These are phyloP conservation scores for Eupeodes luniger DNA, from an alignment of 2,888 invertebrate genomes.

Conservation along the genomic window DNA sequence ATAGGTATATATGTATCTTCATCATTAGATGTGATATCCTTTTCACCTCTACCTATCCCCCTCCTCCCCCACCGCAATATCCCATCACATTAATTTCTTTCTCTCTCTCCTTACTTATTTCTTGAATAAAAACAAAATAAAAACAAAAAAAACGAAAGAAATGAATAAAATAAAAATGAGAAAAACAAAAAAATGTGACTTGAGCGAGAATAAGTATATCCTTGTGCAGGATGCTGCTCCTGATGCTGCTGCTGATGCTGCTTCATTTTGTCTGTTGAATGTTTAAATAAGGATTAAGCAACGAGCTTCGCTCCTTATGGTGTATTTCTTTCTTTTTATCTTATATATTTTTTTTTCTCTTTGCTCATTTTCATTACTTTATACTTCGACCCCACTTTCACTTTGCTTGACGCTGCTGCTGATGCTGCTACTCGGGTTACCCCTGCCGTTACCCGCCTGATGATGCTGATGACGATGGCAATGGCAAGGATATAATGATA, in stretches of 20 bases:
- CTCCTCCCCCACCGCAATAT: background rate
- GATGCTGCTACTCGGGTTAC: conserved; percentile 2
- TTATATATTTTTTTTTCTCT: conserved; percentile 35
- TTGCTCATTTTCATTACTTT: conserved; percentile 76
- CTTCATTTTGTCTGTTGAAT: conserved; percentile 76
- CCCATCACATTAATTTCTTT: conserved; percentile 51
- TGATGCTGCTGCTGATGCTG: conserved; percentile 56
- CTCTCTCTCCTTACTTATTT: conserved; percentile 26
- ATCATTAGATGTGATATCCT: conserved; percentile 1
- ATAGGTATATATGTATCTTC: conserved; percentile 7
- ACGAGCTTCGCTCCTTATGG: conserved; percentile 60
- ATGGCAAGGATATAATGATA: conserved; percentile 74
- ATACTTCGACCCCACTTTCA: conserved; percentile 74
- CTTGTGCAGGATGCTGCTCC: conserved; percentile 69
- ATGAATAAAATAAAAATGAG: conserved; percentile 24
- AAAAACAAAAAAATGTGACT: conserved; percentile 64
- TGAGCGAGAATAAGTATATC: conserved; percentile 35
- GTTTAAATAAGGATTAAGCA: conserved; percentile 76
- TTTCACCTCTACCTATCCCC: background rate
- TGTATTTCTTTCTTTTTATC: conserved; percentile 27
- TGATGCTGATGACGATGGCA: conserved; percentile 60
- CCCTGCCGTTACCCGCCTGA: background rate
- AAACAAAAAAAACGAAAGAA: background rate
- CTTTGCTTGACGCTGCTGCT: conserved; percentile 47
- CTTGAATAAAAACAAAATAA: conserved; percentile 30